Evolutionary conservation across 2,113 vertebrate genomes (phyloP), one percentile per base, ranked within the genome.

Genomic region (Globicephala melas): DNA sequence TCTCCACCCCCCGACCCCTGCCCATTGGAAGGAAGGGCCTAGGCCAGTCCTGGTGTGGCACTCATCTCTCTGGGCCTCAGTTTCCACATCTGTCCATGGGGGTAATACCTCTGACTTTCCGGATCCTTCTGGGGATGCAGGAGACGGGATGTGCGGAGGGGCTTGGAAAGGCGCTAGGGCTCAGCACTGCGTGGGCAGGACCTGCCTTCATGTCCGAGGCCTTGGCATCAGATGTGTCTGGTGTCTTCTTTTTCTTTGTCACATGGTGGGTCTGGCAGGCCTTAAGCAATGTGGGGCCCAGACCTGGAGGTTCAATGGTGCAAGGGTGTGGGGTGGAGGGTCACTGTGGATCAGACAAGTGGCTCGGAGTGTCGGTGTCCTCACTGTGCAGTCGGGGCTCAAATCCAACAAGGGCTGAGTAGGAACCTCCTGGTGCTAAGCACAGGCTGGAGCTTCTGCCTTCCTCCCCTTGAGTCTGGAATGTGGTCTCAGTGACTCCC

Each of bases 291-390:
- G 21, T 47, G 13, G 53, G 55, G 20, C 25, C 73, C 31, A 11
- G 67, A 68, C 36, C 62, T 25, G 38, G 41, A 60, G n/a, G n/a
- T 55, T 82, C 80, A 38, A 0, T 21, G 17, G 36, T 23, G 12
- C 13, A 0, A 70, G 33, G n/a, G 15, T 41, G 10, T 73, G 44
- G 55, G 60, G 14, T 58, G 18, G 58, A 14, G 23, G 33, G 62
- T 86, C 55, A 38, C 58, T 63, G 13, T 9, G 31, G 20, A 50
- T 36, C 80, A 73, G 28, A 36, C 21, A n/a, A 15, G n/a, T 6
- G 8, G 20, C 58, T 81, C 7, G 0, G 36, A 25, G 15, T 17
- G 5, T 79, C 0, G 0, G n/a, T 14, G 2, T 25, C 18, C 70
- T 74, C 12, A 1, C 47, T 6, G 33, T 71, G 74, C 17, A 25